Base-by-base conservation (phyloP, 1,140 invertebrate species). In the Ips nitidus region DNA sequence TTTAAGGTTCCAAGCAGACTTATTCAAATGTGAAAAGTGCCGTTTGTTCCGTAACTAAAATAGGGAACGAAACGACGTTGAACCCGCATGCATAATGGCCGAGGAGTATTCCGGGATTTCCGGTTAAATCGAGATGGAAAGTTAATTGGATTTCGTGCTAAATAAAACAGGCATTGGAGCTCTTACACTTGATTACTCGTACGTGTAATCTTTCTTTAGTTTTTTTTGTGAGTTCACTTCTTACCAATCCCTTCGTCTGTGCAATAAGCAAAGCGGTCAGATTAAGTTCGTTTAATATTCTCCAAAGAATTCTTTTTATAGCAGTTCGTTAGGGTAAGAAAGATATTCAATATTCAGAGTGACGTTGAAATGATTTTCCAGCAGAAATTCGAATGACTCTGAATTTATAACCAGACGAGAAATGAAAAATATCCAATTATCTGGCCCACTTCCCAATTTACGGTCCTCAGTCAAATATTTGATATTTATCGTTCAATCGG, bases 361-460 rank as follows among this genome's bases (percentile, higher is more conserved):
- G 8, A 55, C 52, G 50, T 55, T 37, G 52, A 41, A 65, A 65
- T 65, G 50, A 65, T 65, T 65, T 41, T 55, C 55, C 62, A 22
- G 45, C 57, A 59, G n/a, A 62, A 63, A 43, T 43, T 52, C 38
- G 7, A 59, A 59, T 52, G 55, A 41, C 37, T 59, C 50, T 57
- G 40, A 58, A 66, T 66, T 66, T 59, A 66, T 59, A 57, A 47
- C 56, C 8, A 50, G 65, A 59, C 36, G 41, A 66, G 42, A 41
- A 66, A 59, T 58, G 55, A 47, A 42, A 66, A 66, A 66, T 66
- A 66, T 50, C 65, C 65, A 66, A 66, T 66, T 66, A 66, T 59
- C 55, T 65, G 37, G 55, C 55, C 65, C 56, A 59, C 55, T 58
- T 52, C 47, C 4, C 61, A 64, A 64, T 64, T 64, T 64, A 64